Conservation (phyloP, 1,140 invertebrate species). For the Eriocheir sinensis region DNA sequence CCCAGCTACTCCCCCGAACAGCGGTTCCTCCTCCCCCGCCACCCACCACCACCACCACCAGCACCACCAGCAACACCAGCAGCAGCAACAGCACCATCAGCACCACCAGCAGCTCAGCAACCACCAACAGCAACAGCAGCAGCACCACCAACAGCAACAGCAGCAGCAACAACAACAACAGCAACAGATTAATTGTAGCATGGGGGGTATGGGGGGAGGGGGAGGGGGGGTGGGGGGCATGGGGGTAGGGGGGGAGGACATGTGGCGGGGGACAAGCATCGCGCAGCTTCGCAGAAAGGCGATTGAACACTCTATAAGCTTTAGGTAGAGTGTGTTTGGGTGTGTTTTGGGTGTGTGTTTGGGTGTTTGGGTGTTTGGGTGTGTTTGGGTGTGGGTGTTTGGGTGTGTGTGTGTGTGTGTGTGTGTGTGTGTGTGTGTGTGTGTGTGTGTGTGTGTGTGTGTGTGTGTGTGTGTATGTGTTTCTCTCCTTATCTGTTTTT, state of each 20-base stretch:
- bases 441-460: slow-evolving; percentile 38
- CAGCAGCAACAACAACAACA: slow-evolving; percentile 48
- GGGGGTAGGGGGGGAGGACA: slow-evolving; percentile 62
- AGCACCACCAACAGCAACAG: slow-evolving; percentile 65
- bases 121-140: slow-evolving; percentile 51
- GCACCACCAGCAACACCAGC: slow-evolving; percentile 59
- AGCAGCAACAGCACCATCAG: slow-evolving; percentile 63
- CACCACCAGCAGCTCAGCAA: slow-evolving; percentile 32
- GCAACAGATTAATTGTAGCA: slow-evolving; percentile 55
- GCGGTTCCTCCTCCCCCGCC: slow-evolving; percentile 68
- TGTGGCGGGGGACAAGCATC: slow-evolving; percentile 72
- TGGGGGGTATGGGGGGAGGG: slow-evolving; percentile 50
- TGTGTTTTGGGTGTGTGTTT: not conserved
- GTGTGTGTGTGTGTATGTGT: slow-evolving; percentile 35
- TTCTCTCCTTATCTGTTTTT: not conserved
- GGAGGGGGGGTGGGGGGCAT: not conserved
- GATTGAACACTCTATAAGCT: slow-evolving; percentile 64
- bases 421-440: slow-evolving; percentile 32
- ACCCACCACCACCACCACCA: slow-evolving; percentile 50
- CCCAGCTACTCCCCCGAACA: slow-evolving; percentile 67
- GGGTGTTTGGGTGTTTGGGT: not conserved
- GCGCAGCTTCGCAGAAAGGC: slow-evolving; percentile 65
- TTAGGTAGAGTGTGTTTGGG: not conserved
- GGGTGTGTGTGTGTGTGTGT: not conserved
- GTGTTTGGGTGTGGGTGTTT: slow-evolving; percentile 34